phyloP scores from a whole-genome alignment of 1,140 invertebrate species.

The Drosophila arawakana region DNA sequence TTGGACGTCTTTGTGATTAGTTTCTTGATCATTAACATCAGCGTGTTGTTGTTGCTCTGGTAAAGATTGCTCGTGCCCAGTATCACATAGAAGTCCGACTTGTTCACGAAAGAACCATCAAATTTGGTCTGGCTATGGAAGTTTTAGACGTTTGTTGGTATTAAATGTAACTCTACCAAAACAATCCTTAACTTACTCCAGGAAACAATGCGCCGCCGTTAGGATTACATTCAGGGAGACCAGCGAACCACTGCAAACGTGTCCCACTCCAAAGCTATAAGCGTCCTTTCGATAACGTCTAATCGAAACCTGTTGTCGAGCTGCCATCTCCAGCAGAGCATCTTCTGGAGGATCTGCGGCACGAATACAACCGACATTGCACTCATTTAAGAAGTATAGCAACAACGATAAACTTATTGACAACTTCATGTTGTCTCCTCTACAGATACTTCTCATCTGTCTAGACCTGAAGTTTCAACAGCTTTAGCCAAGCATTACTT shows the following conservation, averaged over 20 bases:
- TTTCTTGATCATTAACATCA: slow-evolving; percentile 8
- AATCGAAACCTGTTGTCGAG: slow-evolving; percentile 60
- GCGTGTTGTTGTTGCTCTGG: neutral
- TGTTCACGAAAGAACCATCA: slow-evolving; percentile 33
- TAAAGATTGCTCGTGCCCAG: slow-evolving; percentile 38
- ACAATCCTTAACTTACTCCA: slow-evolving; percentile 35
- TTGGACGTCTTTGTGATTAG: neutral
- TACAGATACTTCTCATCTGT: neutral
- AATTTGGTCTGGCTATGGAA: slow-evolving; percentile 22
- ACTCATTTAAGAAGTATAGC: neutral
- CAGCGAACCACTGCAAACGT: slow-evolving; percentile 70
- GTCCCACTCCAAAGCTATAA: slow-evolving; percentile 40
- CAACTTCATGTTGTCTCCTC: neutral
- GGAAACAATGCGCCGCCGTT: slow-evolving; percentile 84
- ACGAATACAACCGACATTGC: neutral
- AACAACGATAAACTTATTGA: neutral
- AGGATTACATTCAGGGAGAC: slow-evolving; percentile 66
- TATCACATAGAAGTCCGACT: slow-evolving; percentile 32
- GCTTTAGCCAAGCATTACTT: neutral
- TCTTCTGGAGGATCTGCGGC: neutral
- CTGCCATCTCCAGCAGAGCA: neutral
- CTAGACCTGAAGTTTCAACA: neutral
- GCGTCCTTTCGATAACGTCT: slow-evolving; percentile 22
- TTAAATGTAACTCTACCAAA: neutral
- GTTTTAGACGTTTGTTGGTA: neutral